A percentile compares a stretch with the other conserved stretches of the same genome.
Evolutionary conservation across 1,140 invertebrate species (phyloP).

Genomic region (Drosophila sproati): DNA sequence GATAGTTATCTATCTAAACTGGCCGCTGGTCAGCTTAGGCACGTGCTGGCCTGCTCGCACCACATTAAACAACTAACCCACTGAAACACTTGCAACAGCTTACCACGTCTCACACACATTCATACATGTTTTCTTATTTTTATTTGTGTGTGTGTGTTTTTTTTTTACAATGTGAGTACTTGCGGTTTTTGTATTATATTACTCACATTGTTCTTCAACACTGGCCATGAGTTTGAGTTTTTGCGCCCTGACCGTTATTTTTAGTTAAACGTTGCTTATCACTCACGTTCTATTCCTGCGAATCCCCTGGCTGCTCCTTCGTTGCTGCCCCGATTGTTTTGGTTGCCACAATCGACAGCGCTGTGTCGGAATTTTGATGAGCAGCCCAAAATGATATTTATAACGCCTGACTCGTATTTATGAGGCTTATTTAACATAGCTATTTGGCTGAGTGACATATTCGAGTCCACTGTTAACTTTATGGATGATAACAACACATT

Average conservation of each 20-base stretch:
- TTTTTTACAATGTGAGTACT: constrained; percentile 25
- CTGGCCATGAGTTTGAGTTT: constrained; percentile 46
- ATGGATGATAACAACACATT: neutral
- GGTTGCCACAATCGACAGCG: constrained; percentile 12
- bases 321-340: neutral
- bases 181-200: constrained; percentile 43
- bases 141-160: constrained; percentile 4
- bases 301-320: too few relatives aligned
- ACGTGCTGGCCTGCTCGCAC: constrained; percentile 29
- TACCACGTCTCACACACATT: constrained; percentile 7
- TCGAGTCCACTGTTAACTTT: neutral
- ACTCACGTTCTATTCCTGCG: constrained; percentile 12
- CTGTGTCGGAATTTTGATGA: constrained; percentile 1
- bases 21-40: neutral
- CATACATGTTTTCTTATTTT: neutral
- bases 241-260: constrained; percentile 35
- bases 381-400: constrained; percentile 65
- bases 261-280: constrained; percentile 60
- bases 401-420: constrained; percentile 71
- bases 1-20: neutral
- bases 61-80: constrained; percentile 22
- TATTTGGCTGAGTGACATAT: constrained; percentile 1
- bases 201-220: constrained; percentile 38
- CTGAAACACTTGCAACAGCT: constrained; percentile 14
- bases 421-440: constrained; percentile 53